These are phyloP conservation scores for Cotesia congregata DNA, from an alignment of 2,888 invertebrate genomes.

Conservation along the genomic window DNA sequence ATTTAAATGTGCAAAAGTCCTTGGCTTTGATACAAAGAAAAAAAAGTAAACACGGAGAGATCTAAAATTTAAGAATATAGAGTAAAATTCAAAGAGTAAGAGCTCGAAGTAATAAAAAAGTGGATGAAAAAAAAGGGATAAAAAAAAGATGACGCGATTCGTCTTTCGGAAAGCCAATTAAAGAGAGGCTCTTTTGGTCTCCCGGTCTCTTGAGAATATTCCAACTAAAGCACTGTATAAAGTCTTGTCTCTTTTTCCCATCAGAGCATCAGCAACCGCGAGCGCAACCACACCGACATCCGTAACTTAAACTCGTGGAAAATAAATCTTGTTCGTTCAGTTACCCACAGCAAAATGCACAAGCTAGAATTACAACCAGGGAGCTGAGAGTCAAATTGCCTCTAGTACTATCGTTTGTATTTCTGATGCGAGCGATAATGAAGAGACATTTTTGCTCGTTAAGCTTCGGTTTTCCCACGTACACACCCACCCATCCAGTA, in stretches of 20 bases:
- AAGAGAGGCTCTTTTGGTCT: constrained; percentile 44
- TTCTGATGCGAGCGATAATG: constrained; percentile 50
- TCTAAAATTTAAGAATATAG: neutral
- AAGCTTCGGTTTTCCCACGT: constrained; percentile 47
- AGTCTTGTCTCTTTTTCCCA: constrained; percentile 6
- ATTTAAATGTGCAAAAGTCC: too few relatives aligned
- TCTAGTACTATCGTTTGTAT: constrained; percentile 47
- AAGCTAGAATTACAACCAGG: constrained; percentile 53
- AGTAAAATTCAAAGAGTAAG: constrained; percentile 13
- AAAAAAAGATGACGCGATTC: constrained; percentile 20
- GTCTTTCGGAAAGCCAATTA: constrained; percentile 55
- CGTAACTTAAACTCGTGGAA: constrained; percentile 41
- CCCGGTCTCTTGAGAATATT: constrained; percentile 40
- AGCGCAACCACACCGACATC: constrained; percentile 31
- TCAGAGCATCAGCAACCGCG: constrained; percentile 23
- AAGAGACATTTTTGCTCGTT: constrained; percentile 60
- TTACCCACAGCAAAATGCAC: constrained; percentile 44
- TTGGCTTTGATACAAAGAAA: too few relatives aligned
- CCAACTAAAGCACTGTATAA: constrained; percentile 21
- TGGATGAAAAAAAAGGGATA: constrained; percentile 6
- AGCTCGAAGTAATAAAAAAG: neutral
- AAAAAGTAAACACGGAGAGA: too few relatives aligned
- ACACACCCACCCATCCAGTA: neutral
- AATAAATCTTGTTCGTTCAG: constrained; percentile 53
- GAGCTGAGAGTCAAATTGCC: constrained; percentile 54